These are phyloP conservation scores for Acanthosepion lycidas DNA, from an alignment of 2,888 invertebrate genomes.

Conservation along the genomic window DNA sequence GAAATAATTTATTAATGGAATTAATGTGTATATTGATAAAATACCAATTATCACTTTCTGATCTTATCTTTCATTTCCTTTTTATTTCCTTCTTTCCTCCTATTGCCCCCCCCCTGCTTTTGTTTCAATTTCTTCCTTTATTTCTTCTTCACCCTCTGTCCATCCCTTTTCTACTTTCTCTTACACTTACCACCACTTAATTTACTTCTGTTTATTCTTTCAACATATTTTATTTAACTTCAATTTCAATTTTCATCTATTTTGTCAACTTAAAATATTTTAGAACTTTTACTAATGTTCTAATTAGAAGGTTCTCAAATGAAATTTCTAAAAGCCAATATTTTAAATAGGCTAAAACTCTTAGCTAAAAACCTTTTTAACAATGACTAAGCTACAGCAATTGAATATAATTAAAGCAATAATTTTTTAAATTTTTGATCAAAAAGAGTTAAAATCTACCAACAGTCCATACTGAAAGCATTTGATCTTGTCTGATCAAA, in stretches of 20 bases:
- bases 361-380: no score
- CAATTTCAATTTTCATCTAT: not conserved
- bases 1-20: not conserved
- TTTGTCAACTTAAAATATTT: not conserved
- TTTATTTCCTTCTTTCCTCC: not conserved
- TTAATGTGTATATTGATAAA: conserved; percentile 22
- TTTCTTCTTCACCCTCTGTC: not conserved
- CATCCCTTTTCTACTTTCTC: not conserved
- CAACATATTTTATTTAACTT: not conserved
- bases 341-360: no score
- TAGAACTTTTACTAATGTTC: no score
- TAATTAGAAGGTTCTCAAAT: no score
- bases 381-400: no score
- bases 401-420: no score
- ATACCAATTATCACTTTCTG: not conserved
- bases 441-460: no score
- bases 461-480: no score
- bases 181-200: not conserved
- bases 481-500: no score
- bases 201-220: not conserved
- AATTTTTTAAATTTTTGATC: no score
- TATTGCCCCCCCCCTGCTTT: not conserved
- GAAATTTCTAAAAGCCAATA: no score
- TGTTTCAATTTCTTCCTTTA: not conserved
- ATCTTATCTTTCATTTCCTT: not conserved